phyloP scores from a whole-genome alignment of 2,888 invertebrate genomes.

The Melangyna quadrimaculata region DNA sequence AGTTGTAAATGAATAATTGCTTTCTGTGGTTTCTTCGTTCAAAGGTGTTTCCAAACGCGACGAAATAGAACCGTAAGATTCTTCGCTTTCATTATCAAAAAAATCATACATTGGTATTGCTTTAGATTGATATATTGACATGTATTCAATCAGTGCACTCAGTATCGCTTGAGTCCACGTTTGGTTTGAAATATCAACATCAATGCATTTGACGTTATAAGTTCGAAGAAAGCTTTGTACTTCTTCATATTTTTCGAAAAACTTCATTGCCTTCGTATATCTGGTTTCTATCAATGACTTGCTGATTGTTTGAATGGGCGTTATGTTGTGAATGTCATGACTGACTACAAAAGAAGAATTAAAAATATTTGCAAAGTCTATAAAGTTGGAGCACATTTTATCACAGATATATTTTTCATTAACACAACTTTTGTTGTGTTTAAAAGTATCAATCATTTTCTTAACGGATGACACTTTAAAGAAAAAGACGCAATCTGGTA shows the following conservation, averaged over 20 bases:
- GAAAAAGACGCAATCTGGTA: slow-evolving; percentile 83
- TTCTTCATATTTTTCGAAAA: slow-evolving; percentile 69
- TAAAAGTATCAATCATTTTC: slow-evolving; percentile 32
- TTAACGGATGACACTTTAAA: slow-evolving; percentile 80
- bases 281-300: slow-evolving; percentile 75
- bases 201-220: slow-evolving; percentile 68
- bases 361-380: neutral
- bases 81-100: neutral
- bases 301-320: neutral
- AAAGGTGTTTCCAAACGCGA: neutral
- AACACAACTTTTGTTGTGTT: slow-evolving; percentile 34
- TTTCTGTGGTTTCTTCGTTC: neutral
- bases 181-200: slow-evolving; percentile 40
- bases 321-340: neutral
- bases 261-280: neutral
- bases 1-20: neutral
- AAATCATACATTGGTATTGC: neutral
- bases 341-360: neutral
- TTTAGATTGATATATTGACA: neutral
- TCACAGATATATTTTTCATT: slow-evolving; percentile 8
- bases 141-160: neutral
- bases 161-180: slow-evolving; percentile 23
- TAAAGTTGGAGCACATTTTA: neutral
- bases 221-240: slow-evolving; percentile 73
- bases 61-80: neutral